These are phyloP conservation scores for Drosophila infuscata DNA, from an alignment of 2,888 invertebrate species.

Conservation along the genomic window DNA sequence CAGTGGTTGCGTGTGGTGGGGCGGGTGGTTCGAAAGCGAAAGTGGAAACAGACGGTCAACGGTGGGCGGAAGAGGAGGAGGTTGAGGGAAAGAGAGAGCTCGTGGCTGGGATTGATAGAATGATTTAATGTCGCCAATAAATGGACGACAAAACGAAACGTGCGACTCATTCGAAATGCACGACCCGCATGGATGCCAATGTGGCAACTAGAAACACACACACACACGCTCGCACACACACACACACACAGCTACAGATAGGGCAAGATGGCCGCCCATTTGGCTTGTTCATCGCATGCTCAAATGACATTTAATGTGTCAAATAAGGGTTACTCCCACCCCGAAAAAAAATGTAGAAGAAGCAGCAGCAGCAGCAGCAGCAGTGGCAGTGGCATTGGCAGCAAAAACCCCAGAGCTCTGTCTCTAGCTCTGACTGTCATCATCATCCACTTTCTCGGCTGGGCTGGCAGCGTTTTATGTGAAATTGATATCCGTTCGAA, in stretches of 20 bases:
- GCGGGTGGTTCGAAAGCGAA: conserved; percentile 20
- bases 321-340: conserved; percentile 81
- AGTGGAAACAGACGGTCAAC: conserved; percentile 41
- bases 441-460: conserved; percentile 70
- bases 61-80: conserved; percentile 26
- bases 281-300: conserved; percentile 77
- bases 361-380: conserved; percentile 2
- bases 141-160: conserved; percentile 69
- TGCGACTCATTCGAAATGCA: conserved; percentile 75
- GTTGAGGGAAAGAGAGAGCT: conserved; percentile 37
- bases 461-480: conserved; percentile 78
- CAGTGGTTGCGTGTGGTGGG: conserved; percentile 9
- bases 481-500: conserved; percentile 83
- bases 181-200: conserved; percentile 62
- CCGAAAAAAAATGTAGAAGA: conserved; percentile 3
- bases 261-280: conserved; percentile 79
- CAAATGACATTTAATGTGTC: conserved; percentile 83
- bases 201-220: conserved; percentile 16
- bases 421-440: conserved; percentile 52
- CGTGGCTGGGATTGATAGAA: conserved; percentile 83
- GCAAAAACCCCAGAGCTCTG: conserved; percentile 8
- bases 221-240: neutral
- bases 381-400: neutral
- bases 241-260: conserved; percentile 15
- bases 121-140: conserved; percentile 84